Conservation (phyloP, 2,888 invertebrate species). For the Scaptomyza polygonia region DNA sequence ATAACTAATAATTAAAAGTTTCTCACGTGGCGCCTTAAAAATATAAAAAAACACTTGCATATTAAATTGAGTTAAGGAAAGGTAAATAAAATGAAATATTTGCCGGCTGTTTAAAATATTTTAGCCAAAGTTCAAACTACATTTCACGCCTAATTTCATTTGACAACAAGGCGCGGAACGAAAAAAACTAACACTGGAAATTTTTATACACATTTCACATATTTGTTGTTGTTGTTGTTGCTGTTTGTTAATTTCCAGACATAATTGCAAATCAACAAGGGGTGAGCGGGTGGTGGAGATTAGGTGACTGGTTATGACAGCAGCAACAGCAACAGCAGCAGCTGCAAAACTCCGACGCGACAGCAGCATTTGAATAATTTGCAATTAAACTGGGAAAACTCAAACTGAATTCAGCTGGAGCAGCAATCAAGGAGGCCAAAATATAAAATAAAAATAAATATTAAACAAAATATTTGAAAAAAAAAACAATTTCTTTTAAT, state of each 20-base stretch:
- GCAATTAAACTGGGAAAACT: conserved; percentile 67
- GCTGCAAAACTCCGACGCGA: conserved; percentile 39
- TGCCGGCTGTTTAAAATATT: conserved; percentile 52
- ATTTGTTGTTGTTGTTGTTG: conserved; percentile 26
- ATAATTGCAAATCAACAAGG: conserved; percentile 66
- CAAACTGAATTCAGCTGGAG: conserved; percentile 40
- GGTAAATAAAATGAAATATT: conserved; percentile 9
- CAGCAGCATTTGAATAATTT: conserved; percentile 73
- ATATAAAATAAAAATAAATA: neutral
- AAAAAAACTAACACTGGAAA: conserved; percentile 30
- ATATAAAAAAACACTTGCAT: conserved; percentile 51
- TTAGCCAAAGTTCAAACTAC: conserved; percentile 71
- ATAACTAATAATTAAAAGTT: conserved; percentile 8
- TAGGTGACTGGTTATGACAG: conserved; percentile 75
- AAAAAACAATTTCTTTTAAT: conserved; percentile 46
- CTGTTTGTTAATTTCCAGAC: conserved; percentile 75
- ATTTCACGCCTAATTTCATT: conserved; percentile 76
- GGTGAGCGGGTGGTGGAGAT: neutral
- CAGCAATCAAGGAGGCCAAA: conserved; percentile 38
- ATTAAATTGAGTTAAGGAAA: conserved; percentile 10
- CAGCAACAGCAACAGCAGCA: conserved; percentile 24
- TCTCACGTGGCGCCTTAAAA: conserved; percentile 47
- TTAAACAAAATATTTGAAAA: neutral
- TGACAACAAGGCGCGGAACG: conserved; percentile 68
- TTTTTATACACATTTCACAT: conserved; percentile 32